These are phyloP conservation scores for Indicator indicator DNA, from an alignment of 2,113 vertebrate species.

Conservation along the genomic window DNA sequence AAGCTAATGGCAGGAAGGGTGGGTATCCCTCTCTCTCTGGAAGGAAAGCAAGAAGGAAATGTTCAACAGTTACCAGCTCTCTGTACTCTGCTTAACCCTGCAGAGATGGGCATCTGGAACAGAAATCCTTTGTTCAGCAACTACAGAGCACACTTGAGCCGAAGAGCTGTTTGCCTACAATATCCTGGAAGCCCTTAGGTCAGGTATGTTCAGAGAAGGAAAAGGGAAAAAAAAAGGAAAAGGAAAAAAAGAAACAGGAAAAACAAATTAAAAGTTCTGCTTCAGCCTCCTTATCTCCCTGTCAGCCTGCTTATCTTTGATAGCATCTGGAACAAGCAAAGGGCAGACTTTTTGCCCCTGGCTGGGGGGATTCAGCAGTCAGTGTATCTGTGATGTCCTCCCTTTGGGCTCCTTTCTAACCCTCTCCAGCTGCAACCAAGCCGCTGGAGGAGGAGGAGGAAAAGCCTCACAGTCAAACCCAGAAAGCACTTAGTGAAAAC, in stretches of 20 bases:
- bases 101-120: not conserved
- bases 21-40: not conserved
- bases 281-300: not conserved
- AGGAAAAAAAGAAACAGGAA: not conserved
- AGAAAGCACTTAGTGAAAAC: constrained; percentile 13
- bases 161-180: not conserved
- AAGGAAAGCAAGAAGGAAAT: not conserved
- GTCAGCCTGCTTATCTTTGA: not conserved
- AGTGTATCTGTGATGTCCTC: not conserved
- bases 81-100: not conserved
- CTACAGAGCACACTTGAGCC: not conserved
- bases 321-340: not conserved
- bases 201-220: not conserved
- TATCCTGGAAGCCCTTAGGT: not conserved
- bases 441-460: not conserved
- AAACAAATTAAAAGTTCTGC: not conserved
- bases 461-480: not conserved
- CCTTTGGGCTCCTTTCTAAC: not conserved
- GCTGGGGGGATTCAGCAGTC: not conserved
- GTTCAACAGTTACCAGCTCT: not conserved
- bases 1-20: constrained; percentile 32
- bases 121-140: not conserved
- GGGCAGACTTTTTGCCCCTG: not conserved
- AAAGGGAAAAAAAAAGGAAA: no score
- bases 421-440: not conserved